Percentiles rank a stretch among this genome's conserved stretches.
Conservation (phyloP, 2,888 invertebrate species). For the Hypomecis atomaria region DNA sequence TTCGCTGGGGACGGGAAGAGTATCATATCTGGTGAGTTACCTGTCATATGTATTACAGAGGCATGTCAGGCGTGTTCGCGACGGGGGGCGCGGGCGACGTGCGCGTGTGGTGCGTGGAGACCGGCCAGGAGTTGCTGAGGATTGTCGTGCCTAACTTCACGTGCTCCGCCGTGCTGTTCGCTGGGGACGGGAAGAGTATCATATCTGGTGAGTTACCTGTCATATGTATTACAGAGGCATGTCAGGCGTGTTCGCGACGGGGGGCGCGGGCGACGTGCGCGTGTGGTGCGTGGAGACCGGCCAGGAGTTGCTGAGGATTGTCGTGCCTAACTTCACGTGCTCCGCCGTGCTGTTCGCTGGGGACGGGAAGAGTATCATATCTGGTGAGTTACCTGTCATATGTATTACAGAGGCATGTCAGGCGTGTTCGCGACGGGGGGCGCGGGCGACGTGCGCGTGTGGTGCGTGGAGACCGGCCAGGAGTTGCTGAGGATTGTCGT, state of each 20-base stretch:
- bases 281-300: constrained; percentile 92
- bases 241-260: constrained; percentile 94
- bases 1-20: constrained; percentile 92
- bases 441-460: constrained; percentile 93
- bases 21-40: constrained; percentile 87
- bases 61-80: constrained; percentile 93
- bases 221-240: constrained; percentile 84
- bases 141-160: constrained; percentile 94
- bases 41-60: constrained; percentile 74
- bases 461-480: constrained; percentile 90
- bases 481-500: constrained; percentile 94
- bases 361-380: constrained; percentile 92
- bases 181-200: constrained; percentile 91
- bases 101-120: constrained; percentile 92
- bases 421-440: constrained; percentile 95
- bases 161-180: constrained; percentile 91
- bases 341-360: constrained; percentile 90
- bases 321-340: constrained; percentile 95
- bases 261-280: constrained; percentile 92
- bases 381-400: constrained; percentile 79
- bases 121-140: constrained; percentile 91
- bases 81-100: constrained; percentile 94
- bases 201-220: constrained; percentile 86
- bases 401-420: constrained; percentile 86
- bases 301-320: constrained; percentile 92